These are phyloP conservation scores for Rhombomys opimus DNA, from an alignment of 2,113 vertebrate genomes.

Conservation along the genomic window DNA sequence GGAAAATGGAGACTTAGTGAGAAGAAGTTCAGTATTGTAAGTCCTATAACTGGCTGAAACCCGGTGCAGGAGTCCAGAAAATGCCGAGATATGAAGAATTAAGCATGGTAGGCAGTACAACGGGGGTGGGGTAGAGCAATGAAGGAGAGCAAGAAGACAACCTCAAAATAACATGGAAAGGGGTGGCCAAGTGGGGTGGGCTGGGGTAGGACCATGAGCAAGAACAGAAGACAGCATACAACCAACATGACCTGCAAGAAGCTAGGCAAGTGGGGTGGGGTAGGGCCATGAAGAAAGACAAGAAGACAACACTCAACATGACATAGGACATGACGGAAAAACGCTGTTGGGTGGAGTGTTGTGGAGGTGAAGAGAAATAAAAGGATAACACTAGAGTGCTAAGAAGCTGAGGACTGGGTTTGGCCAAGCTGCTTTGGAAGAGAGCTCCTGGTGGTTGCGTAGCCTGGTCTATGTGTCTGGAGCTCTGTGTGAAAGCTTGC, in stretches of 20 bases:
- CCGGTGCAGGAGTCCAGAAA: not conserved
- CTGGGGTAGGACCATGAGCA: no score
- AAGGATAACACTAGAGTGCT: not conserved
- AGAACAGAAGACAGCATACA: not conserved
- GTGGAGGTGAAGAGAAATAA: not conserved
- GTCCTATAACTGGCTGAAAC: not conserved
- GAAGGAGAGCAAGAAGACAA: not conserved
- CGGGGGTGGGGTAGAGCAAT: not conserved
- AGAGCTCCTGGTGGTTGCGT: not conserved
- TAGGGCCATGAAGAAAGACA: no score
- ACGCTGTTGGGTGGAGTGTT: accelerated
- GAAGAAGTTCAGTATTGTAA: not conserved
- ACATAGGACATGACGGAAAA: accelerated
- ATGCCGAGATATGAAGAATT: not conserved
- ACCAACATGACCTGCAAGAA: not conserved
- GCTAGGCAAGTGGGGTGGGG: no score
- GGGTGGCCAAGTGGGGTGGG: not conserved
- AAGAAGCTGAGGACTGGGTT: not conserved
- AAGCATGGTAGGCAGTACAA: not conserved
- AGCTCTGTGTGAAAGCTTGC: not conserved
- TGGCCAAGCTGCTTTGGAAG: not conserved
- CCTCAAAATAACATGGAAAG: not conserved
- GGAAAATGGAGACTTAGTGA: not conserved
- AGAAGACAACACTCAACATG: not conserved
- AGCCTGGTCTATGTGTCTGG: not conserved